These are phyloP conservation scores for Sitobion miscanthi DNA, from an alignment of 1,140 invertebrate genomes.

Conservation along the genomic window DNA sequence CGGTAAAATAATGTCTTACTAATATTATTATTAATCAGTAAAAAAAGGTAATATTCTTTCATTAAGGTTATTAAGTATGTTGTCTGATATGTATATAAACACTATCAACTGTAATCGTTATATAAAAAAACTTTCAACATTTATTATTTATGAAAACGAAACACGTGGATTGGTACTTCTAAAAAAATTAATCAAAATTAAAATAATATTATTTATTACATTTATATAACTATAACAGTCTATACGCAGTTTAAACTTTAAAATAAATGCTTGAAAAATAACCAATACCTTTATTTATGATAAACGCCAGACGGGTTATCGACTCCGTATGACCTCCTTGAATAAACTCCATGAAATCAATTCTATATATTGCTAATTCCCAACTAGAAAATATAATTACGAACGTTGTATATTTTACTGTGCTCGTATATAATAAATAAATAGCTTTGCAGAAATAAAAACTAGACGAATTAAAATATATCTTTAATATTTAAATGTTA, in stretches of 20 bases:
- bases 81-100: background rate
- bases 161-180: background rate
- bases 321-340: background rate
- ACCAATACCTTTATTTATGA: background rate
- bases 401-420: background rate
- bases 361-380: background rate
- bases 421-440: background rate
- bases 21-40: background rate
- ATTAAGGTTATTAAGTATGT: background rate
- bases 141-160: background rate
- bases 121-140: background rate
- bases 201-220: background rate
- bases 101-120: background rate
- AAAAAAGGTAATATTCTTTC: background rate
- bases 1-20: background rate
- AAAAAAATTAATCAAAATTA: background rate
- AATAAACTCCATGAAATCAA: conserved; percentile 20
- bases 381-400: background rate
- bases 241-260: background rate
- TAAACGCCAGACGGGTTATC: conserved; percentile 24
- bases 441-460: background rate
- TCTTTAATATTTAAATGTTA: background rate
- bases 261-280: background rate
- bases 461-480: background rate
- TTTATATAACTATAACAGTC: background rate